A percentile compares a stretch with the other conserved stretches of the same genome.
Conservation (phyloP, 2,797 vertebrate species). For the Falco naumanni region DNA sequence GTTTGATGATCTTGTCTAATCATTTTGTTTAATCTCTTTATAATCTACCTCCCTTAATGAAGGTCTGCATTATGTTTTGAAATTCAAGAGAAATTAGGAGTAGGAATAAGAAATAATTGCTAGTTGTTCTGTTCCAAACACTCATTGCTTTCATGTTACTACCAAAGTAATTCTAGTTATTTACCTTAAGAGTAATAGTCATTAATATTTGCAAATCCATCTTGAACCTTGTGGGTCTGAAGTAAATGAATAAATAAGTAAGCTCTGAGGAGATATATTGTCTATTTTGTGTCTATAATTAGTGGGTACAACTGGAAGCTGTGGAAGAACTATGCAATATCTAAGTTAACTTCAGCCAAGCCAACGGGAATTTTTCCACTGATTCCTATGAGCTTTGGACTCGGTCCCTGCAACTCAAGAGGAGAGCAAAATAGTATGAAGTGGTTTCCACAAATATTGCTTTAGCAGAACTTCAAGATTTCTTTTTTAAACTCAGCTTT, state of each 20-base stretch:
- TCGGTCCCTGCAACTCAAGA: background rate
- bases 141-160: background rate
- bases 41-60: background rate
- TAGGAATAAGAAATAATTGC: background rate
- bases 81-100: background rate
- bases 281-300: background rate
- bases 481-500: conserved; percentile 66
- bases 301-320: background rate
- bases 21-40: background rate
- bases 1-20: background rate
- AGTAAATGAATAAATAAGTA: background rate
- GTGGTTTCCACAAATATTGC: conserved; percentile 59
- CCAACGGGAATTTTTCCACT: background rate
- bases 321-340: background rate
- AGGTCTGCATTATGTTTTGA: background rate
- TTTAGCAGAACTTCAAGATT: conserved; percentile 60
- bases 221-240: background rate
- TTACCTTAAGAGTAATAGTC: background rate
- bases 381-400: conserved; percentile 1
- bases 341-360: background rate
- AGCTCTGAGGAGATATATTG: background rate
- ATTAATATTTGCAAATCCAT: background rate
- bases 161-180: background rate
- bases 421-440: conserved; percentile 53
- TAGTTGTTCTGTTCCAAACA: background rate